These are phyloP conservation scores for Rallus crepitans DNA, from an alignment of 2,797 vertebrate genomes.

Conservation along the genomic window DNA sequence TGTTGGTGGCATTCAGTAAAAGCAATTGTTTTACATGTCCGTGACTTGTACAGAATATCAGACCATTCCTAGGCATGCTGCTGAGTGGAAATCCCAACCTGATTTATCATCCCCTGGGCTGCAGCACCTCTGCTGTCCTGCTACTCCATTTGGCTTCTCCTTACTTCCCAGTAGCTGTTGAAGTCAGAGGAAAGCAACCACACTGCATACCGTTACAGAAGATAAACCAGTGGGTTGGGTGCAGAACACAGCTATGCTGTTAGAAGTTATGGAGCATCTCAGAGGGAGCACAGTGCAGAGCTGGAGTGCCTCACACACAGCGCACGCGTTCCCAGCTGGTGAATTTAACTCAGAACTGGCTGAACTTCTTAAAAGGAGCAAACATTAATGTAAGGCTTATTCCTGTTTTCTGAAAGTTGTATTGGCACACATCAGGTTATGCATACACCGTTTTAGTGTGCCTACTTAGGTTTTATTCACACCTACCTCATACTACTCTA, in stretches of 20 bases:
- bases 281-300: not conserved
- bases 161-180: not conserved
- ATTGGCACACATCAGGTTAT: not conserved
- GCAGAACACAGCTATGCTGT: not conserved
- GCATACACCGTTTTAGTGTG: not conserved
- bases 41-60: not conserved
- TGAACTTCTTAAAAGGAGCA: not conserved
- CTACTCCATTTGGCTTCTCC: not conserved
- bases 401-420: not conserved
- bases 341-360: not conserved
- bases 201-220: not conserved
- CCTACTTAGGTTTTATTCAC: not conserved
- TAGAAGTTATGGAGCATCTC: not conserved
- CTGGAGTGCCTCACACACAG: not conserved
- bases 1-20: not conserved
- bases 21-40: not conserved
- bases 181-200: not conserved
- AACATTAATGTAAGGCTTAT: not conserved
- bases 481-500: not conserved
- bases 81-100: not conserved
- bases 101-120: not conserved
- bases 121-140: not conserved
- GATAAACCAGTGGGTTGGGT: not conserved
- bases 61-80: not conserved
- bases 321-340: not conserved